phyloP scores from a whole-genome alignment of 2,888 invertebrate genomes.

The Perdita meconis region DNA sequence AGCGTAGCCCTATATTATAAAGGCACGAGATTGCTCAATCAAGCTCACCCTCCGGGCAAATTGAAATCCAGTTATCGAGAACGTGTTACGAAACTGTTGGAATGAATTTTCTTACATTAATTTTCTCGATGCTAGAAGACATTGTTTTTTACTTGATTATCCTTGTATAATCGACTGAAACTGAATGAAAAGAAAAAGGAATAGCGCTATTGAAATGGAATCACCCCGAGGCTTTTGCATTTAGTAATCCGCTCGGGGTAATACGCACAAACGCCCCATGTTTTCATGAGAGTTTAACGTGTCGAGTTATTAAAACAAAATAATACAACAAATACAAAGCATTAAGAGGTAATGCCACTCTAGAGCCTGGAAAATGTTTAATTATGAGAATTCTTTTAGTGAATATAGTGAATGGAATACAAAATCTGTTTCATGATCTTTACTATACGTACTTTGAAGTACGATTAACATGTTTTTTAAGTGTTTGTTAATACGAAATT shows the following conservation, averaged over 20 bases:
- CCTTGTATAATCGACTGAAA: conserved; percentile 12
- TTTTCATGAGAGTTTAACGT: neutral
- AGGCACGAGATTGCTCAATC: conserved; percentile 68
- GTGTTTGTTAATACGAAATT: too few relatives aligned
- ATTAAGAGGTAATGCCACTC: too few relatives aligned
- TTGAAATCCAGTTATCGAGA: conserved; percentile 69
- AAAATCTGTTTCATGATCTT: too few relatives aligned
- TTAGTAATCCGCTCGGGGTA: too few relatives aligned
- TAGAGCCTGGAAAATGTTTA: too few relatives aligned
- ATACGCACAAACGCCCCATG: neutral
- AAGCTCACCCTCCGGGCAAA: conserved; percentile 58
- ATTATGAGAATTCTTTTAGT: too few relatives aligned
- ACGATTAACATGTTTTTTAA: too few relatives aligned
- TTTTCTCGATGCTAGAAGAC: conserved; percentile 38
- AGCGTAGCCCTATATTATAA: conserved; percentile 55
- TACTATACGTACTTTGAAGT: too few relatives aligned
- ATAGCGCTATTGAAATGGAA: conserved; percentile 18
- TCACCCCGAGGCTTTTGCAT: neutral
- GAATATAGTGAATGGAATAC: too few relatives aligned
- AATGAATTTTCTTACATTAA: conserved; percentile 67
- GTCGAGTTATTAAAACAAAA: too few relatives aligned
- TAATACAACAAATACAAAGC: too few relatives aligned
- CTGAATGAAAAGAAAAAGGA: neutral
- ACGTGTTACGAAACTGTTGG: conserved; percentile 62
- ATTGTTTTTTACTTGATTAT: conserved; percentile 61